Evolutionary conservation across 2,797 vertebrate genomes (phyloP).

Genomic region (Takifugu rubripes): DNA sequence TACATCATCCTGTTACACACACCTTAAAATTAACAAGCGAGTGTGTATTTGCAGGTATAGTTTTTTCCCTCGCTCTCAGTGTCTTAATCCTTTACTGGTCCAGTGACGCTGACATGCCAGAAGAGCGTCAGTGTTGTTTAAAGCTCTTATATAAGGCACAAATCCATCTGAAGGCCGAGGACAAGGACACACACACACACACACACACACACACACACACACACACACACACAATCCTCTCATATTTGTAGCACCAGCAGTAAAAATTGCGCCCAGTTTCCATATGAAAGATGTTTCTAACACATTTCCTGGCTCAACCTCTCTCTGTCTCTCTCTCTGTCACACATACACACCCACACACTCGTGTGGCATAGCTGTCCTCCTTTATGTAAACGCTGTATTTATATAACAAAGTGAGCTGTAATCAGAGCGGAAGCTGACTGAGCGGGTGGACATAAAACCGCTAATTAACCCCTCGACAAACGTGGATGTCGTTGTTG

Average conservation of each 20-base stretch:
- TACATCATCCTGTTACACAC: too few species aligned
- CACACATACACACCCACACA: too few species aligned
- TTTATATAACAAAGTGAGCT: conserved; percentile 24
- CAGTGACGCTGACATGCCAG: too few species aligned
- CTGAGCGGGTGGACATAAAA: conserved; percentile 2
- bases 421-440: conserved; percentile 18
- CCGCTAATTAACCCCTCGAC: conserved; percentile 12
- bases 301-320: too few species aligned
- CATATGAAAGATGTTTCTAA: too few species aligned
- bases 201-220: conserved; percentile 10
- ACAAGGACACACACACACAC: conserved; percentile 18
- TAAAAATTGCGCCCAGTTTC: too few species aligned
- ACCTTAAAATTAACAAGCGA: background rate
- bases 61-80: background rate
- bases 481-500: too few species aligned
- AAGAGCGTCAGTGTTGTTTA: too few species aligned
- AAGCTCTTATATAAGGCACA: background rate
- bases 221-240: background rate
- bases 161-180: background rate
- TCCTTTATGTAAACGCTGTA: conserved; percentile 1
- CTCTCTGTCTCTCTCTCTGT: too few species aligned
- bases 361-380: background rate
- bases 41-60: background rate
- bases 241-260: too few species aligned
- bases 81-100: too few species aligned